Conservation (phyloP, 2,888 invertebrate species). For the Ametastegia equiseti region DNA sequence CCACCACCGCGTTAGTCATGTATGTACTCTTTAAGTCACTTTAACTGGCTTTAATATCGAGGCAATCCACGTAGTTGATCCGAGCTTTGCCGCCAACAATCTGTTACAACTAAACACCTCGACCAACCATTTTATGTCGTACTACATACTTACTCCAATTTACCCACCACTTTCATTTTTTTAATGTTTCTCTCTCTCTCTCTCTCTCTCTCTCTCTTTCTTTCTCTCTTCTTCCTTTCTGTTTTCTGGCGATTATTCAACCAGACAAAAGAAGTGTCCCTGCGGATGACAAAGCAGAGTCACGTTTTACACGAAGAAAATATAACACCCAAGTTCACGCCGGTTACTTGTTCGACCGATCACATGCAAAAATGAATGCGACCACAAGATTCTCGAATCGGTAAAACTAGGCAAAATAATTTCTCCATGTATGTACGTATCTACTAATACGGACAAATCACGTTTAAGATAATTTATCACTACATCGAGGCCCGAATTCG, state of each 20-base stretch:
- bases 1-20: not conserved
- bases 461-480: not conserved
- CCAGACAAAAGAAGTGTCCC: not conserved
- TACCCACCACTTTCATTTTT: not conserved
- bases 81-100: constrained; percentile 5
- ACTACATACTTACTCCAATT: not conserved
- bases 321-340: not conserved
- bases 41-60: constrained; percentile 36
- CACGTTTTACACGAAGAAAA: not conserved
- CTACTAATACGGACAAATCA: not conserved
- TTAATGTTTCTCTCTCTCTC: not conserved
- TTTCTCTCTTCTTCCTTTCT: not conserved
- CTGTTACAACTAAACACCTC: not conserved
- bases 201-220: not conserved
- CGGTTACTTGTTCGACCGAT: not conserved
- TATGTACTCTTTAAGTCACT: constrained; percentile 30
- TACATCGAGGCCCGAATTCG: not conserved
- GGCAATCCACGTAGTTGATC: constrained; percentile 25
- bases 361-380: not conserved
- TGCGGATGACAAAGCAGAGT: not conserved
- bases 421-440: constrained; percentile 1
- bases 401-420: not conserved
- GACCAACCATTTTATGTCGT: not conserved
- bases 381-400: constrained; percentile 8
- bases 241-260: not conserved